A percentile compares a stretch with the other conserved stretches of the same genome.
These are phyloP conservation scores for Vulpes lagopus DNA, from an alignment of 2,113 vertebrate species.

Conservation along the genomic window DNA sequence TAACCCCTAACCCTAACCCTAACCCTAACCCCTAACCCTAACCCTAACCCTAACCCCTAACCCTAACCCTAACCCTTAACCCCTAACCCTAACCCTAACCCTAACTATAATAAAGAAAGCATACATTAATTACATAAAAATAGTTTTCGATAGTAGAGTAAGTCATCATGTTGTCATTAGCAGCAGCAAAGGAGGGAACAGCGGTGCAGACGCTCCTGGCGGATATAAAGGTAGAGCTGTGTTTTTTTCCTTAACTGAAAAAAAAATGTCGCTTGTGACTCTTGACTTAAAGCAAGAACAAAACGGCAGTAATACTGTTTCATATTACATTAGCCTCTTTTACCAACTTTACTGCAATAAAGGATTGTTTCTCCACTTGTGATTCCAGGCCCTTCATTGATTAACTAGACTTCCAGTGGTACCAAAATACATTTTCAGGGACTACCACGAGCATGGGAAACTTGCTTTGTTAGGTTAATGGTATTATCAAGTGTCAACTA, in stretches of 20 bases:
- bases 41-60: too few relatives aligned
- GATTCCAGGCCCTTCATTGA: background rate
- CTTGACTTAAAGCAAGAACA: conserved; percentile 79
- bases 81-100: too few relatives aligned
- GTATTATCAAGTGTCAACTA: background rate
- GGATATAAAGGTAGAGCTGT: conserved; percentile 83
- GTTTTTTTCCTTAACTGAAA: conserved; percentile 84
- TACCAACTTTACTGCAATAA: background rate
- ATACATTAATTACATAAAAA: conserved; percentile 98
- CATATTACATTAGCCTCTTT: background rate
- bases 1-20: too few relatives aligned
- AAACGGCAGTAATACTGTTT: conserved; percentile 47
- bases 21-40: too few relatives aligned
- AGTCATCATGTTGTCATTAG: conserved; percentile 93
- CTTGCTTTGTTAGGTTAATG: conserved; percentile 5
- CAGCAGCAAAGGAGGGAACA: conserved; percentile 94
- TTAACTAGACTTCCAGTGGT: conserved; percentile 12
- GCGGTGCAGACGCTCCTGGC: conserved; percentile 85
- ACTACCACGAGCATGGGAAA: background rate
- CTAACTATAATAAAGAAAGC: too few relatives aligned
- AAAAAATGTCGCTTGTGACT: conserved; percentile 84
- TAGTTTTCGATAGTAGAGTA: conserved; percentile 95
- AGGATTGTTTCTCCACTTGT: background rate
- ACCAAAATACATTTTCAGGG: background rate
- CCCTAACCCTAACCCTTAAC: too few relatives aligned